These are phyloP conservation scores for Octomys mimax DNA, from an alignment of 2,797 vertebrate species.

Conservation along the genomic window DNA sequence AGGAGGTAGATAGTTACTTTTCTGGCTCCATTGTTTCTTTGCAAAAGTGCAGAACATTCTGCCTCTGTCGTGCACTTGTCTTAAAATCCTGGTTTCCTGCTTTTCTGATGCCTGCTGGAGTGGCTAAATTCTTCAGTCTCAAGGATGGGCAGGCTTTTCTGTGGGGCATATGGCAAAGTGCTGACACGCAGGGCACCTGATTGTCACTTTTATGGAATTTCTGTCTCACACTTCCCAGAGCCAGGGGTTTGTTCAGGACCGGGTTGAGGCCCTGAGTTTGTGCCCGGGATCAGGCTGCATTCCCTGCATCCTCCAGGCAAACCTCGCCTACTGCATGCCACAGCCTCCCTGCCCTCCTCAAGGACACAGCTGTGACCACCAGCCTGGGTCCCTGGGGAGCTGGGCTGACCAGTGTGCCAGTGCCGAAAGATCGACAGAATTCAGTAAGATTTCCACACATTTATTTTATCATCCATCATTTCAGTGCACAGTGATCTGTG, in stretches of 20 bases:
- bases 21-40: background rate
- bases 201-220: background rate
- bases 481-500: background rate
- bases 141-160: background rate
- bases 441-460: conserved; percentile 41
- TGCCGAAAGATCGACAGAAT: background rate
- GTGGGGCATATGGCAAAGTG: background rate
- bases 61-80: background rate
- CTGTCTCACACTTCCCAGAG: background rate
- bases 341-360: background rate
- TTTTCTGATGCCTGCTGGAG: background rate
- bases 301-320: background rate
- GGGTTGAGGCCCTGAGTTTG: background rate
- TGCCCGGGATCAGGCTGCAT: background rate
- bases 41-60: background rate
- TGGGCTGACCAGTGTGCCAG: background rate
- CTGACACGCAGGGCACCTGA: too few relatives aligned
- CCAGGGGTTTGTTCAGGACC: background rate
- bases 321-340: rapidly evolving
- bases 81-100: background rate
- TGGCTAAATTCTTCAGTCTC: background rate
- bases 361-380: background rate
- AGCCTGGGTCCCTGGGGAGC: background rate
- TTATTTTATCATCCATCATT: conserved; percentile 72
- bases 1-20: background rate